Percentiles rank a stretch among this genome's conserved stretches.
Conservation (phyloP, 2,113 vertebrate species). For the Trinectes maculatus region DNA sequence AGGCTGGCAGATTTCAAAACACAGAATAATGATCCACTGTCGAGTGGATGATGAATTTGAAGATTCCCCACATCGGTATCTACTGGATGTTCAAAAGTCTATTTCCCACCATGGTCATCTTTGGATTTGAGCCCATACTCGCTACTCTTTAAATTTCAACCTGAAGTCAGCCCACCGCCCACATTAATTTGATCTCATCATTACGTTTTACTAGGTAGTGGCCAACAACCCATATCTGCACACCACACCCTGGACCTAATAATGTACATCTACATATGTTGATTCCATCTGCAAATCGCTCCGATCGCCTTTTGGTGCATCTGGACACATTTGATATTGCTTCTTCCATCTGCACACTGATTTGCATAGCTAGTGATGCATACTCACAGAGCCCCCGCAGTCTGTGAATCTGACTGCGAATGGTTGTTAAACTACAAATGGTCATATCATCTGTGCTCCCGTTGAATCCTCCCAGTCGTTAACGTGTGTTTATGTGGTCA, state of each 20-base stretch:
- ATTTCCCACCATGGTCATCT: too few relatives aligned
- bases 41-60: too few relatives aligned
- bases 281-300: conserved; percentile 38
- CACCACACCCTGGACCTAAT: neutral
- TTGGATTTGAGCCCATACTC: too few relatives aligned
- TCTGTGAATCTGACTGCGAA: conserved; percentile 2
- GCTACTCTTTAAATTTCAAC: too few relatives aligned
- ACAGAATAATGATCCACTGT: too few relatives aligned
- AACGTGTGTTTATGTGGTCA: neutral
- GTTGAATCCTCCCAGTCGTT: neutral
- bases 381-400: neutral
- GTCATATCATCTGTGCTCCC: neutral
- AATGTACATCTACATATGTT: conserved; percentile 26
- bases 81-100: too few relatives aligned
- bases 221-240: neutral
- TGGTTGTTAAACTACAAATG: conserved; percentile 10
- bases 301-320: conserved; percentile 3
- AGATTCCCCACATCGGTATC: too few relatives aligned
- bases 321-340: conserved; percentile 25
- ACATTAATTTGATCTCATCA: too few relatives aligned
- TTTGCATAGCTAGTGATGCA: conserved; percentile 12
- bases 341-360: conserved; percentile 16
- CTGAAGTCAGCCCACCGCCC: too few relatives aligned
- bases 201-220: neutral
- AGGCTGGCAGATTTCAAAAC: too few relatives aligned